Evolutionary conservation across 2,113 vertebrate species (phyloP), one percentile per base, ranked within the genome.

Genomic region (Drymodes brunneopygia): DNA sequence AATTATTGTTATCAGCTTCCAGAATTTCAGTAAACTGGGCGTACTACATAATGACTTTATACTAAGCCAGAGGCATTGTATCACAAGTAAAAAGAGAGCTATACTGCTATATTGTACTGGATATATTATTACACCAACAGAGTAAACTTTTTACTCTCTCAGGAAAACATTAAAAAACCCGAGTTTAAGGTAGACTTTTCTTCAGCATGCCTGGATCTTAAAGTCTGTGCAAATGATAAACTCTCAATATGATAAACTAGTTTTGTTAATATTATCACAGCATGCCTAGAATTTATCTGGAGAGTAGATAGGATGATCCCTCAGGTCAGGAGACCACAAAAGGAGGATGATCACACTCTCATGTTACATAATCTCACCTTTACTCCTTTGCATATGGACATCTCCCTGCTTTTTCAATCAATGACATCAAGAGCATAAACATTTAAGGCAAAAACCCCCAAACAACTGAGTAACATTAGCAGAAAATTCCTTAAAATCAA

Each of bases 1-100:
- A 92, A 90, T 92, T 93, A 95, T 75, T 86, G 58, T 85, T 95
- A 94, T 94, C 81, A 86, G 47, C 67, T 91, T 94, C 56, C 65
- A 94, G 54, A 77, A 88, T 81, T 94, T 81, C 56, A 74, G 86
- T 81, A 95, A 94, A 96, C 71, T 91, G 31, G 57, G 66, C 0
- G 42, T 91, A 47, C 48, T 78, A 66, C 72, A 45, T 88, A 95
- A 88, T 61, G 50, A 91, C n/a, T 50, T 91, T 85, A 47, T 38
- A 44, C 17, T 77, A 80, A 87, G 38, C 44, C 13, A 40, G 56
- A 86, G n/a, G n/a, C 36, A 42, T 72, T 86, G 27, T 81, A 77
- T 50, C 54, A 77, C 50, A 57, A 53, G 35, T 31, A 84, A 56
- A 88, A 77, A 69, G 44, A 83, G 17, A 92, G 15, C 20, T 90